These are phyloP conservation scores for Aurelia aurita complex sp. Pacific DNA, from an alignment of 30 jellyfish, hydroid and myxozoan species.

Conservation along the genomic window DNA sequence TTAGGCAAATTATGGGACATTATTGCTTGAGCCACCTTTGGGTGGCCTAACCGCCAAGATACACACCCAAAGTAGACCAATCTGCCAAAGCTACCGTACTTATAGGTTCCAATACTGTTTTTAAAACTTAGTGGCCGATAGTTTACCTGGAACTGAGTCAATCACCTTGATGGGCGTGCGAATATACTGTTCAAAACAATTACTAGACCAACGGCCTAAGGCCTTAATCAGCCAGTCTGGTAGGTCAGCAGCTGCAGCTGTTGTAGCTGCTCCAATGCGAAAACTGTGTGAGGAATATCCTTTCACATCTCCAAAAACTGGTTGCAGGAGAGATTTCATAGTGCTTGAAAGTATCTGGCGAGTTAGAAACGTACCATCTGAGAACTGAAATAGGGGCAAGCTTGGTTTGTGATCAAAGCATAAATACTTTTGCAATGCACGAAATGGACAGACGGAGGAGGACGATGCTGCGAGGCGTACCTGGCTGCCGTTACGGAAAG, in stretches of 20 bases:
- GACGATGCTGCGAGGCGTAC: neutral
- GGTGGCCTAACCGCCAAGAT: slow-evolving; percentile 11
- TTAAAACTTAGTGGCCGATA: neutral
- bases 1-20: too few species aligned
- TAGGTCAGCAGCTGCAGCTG: slow-evolving; percentile 5
- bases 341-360: neutral
- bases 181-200: slow-evolving; percentile 19
- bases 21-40: neutral
- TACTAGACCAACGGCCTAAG: slow-evolving; percentile 28
- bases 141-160: too few species aligned
- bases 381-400: neutral
- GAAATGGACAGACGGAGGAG: slow-evolving; percentile 16
- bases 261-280: slow-evolving; percentile 8
- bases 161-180: neutral
- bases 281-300: slow-evolving; percentile 16
- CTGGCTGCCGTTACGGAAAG: neutral
- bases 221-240: neutral
- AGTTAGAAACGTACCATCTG: neutral
- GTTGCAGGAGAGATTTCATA: neutral
- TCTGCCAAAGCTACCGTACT: too few species aligned
- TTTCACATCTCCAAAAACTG: neutral
- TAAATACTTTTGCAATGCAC: slow-evolving; percentile 13
- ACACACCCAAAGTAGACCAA: neutral
- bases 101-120: too few species aligned
- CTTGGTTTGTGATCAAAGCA: neutral